phyloP scores from a whole-genome alignment of 1,140 invertebrate genomes.

The Nasonia vitripennis region DNA sequence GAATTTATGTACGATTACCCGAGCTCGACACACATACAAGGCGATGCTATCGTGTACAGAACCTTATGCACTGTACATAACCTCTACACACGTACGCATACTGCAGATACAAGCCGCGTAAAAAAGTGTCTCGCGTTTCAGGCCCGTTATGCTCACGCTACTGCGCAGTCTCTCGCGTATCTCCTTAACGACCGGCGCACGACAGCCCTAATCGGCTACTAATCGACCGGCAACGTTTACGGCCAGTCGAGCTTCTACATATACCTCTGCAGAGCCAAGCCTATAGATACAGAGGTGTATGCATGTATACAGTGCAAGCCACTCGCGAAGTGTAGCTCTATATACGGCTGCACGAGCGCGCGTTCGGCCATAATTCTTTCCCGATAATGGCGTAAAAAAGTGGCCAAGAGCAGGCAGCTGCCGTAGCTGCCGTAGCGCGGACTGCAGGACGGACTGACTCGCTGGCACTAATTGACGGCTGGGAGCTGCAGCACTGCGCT shows the following conservation, averaged over 20 bases:
- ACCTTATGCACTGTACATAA: neutral
- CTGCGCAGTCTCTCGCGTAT: conserved; percentile 24
- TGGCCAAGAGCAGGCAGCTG: neutral
- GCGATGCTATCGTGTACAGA: neutral
- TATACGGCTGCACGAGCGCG: conserved; percentile 14
- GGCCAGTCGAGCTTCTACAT: conserved; percentile 2
- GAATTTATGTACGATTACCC: conserved; percentile 30
- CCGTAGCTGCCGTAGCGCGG: neutral
- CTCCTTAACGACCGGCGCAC: conserved; percentile 52
- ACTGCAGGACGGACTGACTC: neutral
- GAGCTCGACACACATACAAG: neutral
- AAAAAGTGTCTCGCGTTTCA: conserved; percentile 51
- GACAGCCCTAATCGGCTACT: conserved; percentile 56
- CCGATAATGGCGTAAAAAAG: conserved; percentile 51
- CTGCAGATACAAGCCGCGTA: neutral
- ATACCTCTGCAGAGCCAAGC: neutral
- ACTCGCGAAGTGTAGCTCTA: neutral
- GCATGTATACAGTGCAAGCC: neutral
- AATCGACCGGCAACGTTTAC: conserved; percentile 52
- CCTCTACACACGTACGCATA: neutral
- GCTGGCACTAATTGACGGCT: conserved; percentile 45
- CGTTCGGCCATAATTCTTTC: conserved; percentile 51
- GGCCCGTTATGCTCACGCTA: conserved; percentile 23
- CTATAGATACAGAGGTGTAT: neutral
- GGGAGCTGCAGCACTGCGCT: neutral